A percentile compares a stretch with the other conserved stretches of the same genome.
Evolutionary conservation across 2,888 invertebrate species (phyloP).

Genomic region (Antheraea yamamai): DNA sequence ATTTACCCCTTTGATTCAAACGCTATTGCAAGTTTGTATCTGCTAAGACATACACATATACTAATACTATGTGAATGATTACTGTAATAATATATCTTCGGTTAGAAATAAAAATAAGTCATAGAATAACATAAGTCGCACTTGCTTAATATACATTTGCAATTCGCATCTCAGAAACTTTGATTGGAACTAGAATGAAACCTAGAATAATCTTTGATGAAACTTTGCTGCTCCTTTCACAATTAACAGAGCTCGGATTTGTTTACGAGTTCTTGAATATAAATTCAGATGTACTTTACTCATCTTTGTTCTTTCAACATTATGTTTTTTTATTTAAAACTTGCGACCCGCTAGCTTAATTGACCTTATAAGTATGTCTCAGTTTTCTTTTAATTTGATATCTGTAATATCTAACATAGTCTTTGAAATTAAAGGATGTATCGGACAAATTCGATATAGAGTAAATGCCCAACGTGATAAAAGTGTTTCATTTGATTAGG

Average conservation of each 20-base stretch:
- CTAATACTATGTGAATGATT: not conserved
- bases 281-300: not conserved
- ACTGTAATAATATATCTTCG: not conserved
- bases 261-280: constrained; percentile 28
- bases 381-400: no score
- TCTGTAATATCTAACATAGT: no score
- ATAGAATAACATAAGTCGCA: not conserved
- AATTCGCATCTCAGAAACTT: constrained; percentile 41
- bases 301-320: not conserved
- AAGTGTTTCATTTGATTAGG: no score
- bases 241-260: constrained; percentile 30
- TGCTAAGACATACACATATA: not conserved
- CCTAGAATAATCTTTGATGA: constrained; percentile 46
- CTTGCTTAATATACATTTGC: constrained; percentile 21
- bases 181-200: constrained; percentile 47
- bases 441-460: no score
- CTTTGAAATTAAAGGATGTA: no score
- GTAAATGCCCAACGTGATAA: no score
- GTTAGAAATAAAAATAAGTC: not conserved
- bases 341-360: not conserved
- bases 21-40: no score
- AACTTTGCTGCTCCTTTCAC: constrained; percentile 41
- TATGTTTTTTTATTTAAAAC: not conserved
- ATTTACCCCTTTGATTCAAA: no score
- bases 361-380: no score